Conservation (phyloP, 2,888 invertebrate species). For the Drosophila seclusa region DNA sequence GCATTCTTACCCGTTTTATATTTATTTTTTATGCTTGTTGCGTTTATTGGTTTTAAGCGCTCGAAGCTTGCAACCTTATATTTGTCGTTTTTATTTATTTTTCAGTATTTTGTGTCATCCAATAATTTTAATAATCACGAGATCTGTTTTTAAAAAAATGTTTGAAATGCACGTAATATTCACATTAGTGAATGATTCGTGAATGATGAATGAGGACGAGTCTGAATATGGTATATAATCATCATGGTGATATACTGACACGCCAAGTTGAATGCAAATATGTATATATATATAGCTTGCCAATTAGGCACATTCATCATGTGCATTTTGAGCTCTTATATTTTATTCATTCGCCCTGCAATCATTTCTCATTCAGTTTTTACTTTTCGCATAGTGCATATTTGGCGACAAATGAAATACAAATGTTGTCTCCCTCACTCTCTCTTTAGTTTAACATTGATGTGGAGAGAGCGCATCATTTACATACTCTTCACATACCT, state of each 20-base stretch:
- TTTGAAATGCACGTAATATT: slow-evolving; percentile 27
- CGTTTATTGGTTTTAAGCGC: neutral
- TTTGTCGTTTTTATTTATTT: neutral
- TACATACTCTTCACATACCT: neutral
- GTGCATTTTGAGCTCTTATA: neutral
- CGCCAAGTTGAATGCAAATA: slow-evolving; percentile 27
- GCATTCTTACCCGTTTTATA: neutral
- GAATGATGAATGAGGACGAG: slow-evolving; percentile 20
- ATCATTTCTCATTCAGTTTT: neutral
- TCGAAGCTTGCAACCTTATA: slow-evolving; percentile 1
- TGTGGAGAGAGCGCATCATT: slow-evolving; percentile 1
- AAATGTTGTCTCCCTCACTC: neutral
- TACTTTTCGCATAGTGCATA: slow-evolving; percentile 1
- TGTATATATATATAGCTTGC: slow-evolving; percentile 3
- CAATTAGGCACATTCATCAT: slow-evolving; percentile 20
- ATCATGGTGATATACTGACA: slow-evolving; percentile 12
- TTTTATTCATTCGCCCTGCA: neutral
- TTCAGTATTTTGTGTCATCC: slow-evolving; percentile 34
- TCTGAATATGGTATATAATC: slow-evolving; percentile 4
- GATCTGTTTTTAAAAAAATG: slow-evolving; percentile 28
- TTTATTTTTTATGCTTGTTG: neutral
- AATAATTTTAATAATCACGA: slow-evolving; percentile 72
- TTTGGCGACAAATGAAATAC: slow-evolving; percentile 10
- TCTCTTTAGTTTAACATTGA: slow-evolving; percentile 23
- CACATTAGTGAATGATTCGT: slow-evolving; percentile 20